Conservation (phyloP, 2,888 invertebrate genomes). For the Lasioglossum vierecki region DNA sequence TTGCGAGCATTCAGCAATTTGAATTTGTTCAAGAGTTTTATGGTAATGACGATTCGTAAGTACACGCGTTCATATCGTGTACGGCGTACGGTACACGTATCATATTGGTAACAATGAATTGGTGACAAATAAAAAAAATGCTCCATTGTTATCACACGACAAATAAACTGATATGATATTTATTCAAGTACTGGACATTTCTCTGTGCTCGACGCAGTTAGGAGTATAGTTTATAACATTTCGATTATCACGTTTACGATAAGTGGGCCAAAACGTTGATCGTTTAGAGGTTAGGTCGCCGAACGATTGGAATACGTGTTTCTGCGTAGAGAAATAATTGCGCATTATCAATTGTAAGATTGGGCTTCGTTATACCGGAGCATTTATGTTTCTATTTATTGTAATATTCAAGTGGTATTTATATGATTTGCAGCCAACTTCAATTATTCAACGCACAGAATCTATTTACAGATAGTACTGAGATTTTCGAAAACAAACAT, state of each 20-base stretch:
- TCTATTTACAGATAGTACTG: not conserved
- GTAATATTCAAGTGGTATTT: slow-evolving; percentile 11
- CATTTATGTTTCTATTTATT: not conserved
- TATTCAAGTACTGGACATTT: not conserved
- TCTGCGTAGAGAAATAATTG: not conserved
- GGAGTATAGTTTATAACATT: not conserved
- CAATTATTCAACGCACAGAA: slow-evolving; percentile 32
- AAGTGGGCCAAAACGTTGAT: not conserved
- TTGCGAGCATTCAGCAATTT: not conserved
- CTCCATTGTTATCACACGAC: not conserved
- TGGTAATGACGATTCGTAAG: not conserved
- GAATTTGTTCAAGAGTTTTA: not conserved
- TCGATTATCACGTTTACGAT: not conserved
- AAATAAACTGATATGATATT: not conserved
- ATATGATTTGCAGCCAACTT: slow-evolving; percentile 22
- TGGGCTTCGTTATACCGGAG: not conserved
- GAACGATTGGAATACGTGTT: not conserved
- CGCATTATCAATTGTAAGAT: not conserved
- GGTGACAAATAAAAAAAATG: not conserved
- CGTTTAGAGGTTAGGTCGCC: slow-evolving; percentile 41
- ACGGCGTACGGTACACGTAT: not conserved
- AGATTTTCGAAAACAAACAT: slow-evolving; percentile 29
- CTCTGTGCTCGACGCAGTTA: not conserved
- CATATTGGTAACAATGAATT: not conserved
- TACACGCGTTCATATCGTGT: not conserved